These are phyloP conservation scores for Nettapus auritus DNA, from an alignment of 2,113 vertebrate genomes.

Conservation along the genomic window DNA sequence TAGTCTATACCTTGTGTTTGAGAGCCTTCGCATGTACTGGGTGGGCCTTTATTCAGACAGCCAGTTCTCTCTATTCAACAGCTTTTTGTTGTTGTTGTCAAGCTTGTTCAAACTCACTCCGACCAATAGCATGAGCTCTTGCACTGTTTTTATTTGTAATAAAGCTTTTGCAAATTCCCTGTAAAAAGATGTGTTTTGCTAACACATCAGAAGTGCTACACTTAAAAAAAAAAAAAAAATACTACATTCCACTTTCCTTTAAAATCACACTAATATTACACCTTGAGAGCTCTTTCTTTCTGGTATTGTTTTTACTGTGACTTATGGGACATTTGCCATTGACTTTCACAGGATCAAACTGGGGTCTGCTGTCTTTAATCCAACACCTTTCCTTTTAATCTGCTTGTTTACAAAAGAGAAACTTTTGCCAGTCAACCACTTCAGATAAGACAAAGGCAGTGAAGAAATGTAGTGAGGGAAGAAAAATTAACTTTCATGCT, in stretches of 20 bases:
- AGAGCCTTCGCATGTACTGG: not conserved
- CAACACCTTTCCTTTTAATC: constrained; percentile 49
- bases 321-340: constrained; percentile 13
- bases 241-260: not conserved
- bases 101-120: not conserved
- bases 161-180: not conserved
- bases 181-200: not conserved
- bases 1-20: not conserved
- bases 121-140: not conserved
- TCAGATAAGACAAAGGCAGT: not conserved
- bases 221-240: not conserved
- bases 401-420: constrained; percentile 16
- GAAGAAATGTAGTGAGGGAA: not conserved
- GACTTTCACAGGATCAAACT: constrained; percentile 23
- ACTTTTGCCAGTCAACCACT: constrained; percentile 32
- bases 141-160: not conserved
- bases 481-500: constrained; percentile 21
- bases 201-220: not conserved
- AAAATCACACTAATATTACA: not conserved
- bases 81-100: not conserved
- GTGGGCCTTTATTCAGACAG: not conserved
- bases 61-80: not conserved
- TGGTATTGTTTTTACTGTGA: constrained; percentile 1
- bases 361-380: constrained; percentile 30
- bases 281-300: not conserved